These are phyloP conservation scores for Zygothrica quintamaculata DNA, from an alignment of 2,888 invertebrate species.

Conservation along the genomic window DNA sequence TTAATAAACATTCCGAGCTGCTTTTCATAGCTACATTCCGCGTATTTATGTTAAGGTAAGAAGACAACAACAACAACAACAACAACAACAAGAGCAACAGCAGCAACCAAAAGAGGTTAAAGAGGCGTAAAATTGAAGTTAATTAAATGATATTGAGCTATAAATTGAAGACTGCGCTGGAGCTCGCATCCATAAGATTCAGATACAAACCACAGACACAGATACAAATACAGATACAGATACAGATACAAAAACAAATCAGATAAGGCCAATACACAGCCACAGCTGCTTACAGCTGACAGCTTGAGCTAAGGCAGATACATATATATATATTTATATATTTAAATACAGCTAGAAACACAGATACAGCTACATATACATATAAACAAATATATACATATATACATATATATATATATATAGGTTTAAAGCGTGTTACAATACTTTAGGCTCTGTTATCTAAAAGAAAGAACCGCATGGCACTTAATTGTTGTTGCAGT, in stretches of 20 bases:
- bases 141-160: conserved; percentile 60
- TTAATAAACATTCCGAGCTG: conserved; percentile 21
- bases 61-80: conserved; percentile 24
- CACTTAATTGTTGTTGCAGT: conserved; percentile 41
- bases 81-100: too few species aligned
- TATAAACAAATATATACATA: background rate
- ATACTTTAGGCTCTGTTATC: conserved; percentile 42
- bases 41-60: conserved; percentile 66
- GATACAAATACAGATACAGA: too few species aligned
- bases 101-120: conserved; percentile 20
- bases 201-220: too few species aligned
- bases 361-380: conserved; percentile 3
- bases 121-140: conserved; percentile 73
- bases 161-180: conserved; percentile 37
- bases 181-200: background rate
- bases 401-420: background rate
- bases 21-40: conserved; percentile 23
- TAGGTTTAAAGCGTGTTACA: background rate
- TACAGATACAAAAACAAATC: conserved; percentile 6
- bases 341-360: background rate
- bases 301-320: background rate
- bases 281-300: background rate
- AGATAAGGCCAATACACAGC: background rate
- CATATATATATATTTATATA: conserved; percentile 1
- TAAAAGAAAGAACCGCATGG: background rate